Evolutionary conservation across 2,113 vertebrate genomes (phyloP).

Genomic region (rat (Rattus norvegicus)): GRCr8 NC_086021.1:121577501-121578000

Average conservation of each 20-base stretch:
- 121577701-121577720: neutral
- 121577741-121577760: neutral
- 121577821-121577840: neutral
- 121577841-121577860: neutral
- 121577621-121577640: neutral
- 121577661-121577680: neutral
- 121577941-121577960: neutral
- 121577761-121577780: neutral
- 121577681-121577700: neutral
- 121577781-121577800: neutral
- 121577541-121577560: neutral
- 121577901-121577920: neutral
- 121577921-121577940: neutral
- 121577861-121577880: neutral
- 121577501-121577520: neutral
- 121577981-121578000: neutral
- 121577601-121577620: neutral
- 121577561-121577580: neutral
- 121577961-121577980: neutral
- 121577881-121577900: neutral
- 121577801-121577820: neutral
- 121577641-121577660: neutral
- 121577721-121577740: constrained; percentile 10
- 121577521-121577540: neutral
- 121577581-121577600: neutral